Conservation (phyloP, 2,797 vertebrate genomes). For the Acridotheres tristis region DNA sequence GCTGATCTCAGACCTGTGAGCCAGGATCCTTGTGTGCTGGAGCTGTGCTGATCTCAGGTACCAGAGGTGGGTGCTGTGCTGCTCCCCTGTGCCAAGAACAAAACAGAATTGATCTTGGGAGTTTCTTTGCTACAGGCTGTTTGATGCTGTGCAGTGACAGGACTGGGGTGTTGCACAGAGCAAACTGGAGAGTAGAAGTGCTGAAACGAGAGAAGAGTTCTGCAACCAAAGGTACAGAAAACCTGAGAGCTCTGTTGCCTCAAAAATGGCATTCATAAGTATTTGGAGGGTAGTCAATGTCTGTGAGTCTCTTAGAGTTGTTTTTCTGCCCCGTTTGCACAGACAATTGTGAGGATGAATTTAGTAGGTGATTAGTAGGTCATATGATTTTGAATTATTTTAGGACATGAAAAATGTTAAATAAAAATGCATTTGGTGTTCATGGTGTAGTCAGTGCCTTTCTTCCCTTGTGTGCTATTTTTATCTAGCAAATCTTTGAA, state of each 20-base stretch:
- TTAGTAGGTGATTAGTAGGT: background rate
- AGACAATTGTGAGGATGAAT: background rate
- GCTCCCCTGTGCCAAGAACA: slow-evolving; percentile 1
- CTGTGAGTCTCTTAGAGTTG: background rate
- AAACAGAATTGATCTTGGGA: background rate
- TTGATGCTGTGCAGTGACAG: background rate
- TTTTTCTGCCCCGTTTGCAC: background rate
- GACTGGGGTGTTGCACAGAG: background rate
- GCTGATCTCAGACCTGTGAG: background rate
- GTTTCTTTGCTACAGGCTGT: background rate
- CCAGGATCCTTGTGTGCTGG: background rate
- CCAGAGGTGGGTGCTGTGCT: background rate
- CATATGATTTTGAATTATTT: background rate
- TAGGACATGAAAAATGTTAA: background rate
- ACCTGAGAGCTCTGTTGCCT: background rate
- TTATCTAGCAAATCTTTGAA: background rate
- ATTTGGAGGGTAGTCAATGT: background rate
- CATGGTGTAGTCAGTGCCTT: background rate
- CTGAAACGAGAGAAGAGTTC: background rate
- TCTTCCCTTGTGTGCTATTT: background rate
- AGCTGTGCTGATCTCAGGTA: background rate
- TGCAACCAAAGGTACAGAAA: background rate
- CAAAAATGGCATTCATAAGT: background rate
- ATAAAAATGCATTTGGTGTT: background rate
- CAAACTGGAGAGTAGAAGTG: background rate